Base-by-base conservation (phyloP, 2,113 vertebrate species). In the Ceyx cyanopectus region DNA sequence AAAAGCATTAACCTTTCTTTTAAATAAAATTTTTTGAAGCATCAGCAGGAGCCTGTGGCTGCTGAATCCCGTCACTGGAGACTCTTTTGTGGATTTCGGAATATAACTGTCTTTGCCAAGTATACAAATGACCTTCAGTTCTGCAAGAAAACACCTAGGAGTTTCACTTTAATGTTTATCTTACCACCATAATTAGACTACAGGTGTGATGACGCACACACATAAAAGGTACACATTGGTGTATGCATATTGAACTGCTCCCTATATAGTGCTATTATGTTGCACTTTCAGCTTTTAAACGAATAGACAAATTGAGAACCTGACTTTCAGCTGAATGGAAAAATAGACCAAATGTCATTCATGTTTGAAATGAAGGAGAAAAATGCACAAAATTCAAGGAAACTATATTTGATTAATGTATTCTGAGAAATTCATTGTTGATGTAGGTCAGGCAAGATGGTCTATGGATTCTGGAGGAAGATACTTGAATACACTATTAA, bases 401-500 rank as follows among this genome's bases (percentile, higher is more conserved):
- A 94, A 94, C 51, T 66, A 37, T 57, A 94, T 77, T 94, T 94
- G 90, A 94, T 92, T 96, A 94, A 96, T 86, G 72, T 88, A 81
- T 95, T 92, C 92, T 92, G 81, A 89, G 62, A 91, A 94, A 91
- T 95, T 86, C 90, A 93, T 92, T 94, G 95, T 93, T 95, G 80
- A 67, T 94, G 81, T 92, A 91, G 91, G 86, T 94, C 93, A 94
- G 78, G 81, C 67, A 92, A 92, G 95, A 93, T 91, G 73, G 91
- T 92, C 91, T 96, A 93, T 96, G 94, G 95, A 97, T 97, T 96
- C 81, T 86, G 86, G 80, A 88, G 83, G 91, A 95, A 93, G 76
- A 94, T 53, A 97, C 96, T 94, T 97, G 94, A 96, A 96, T 97
- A 96, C 66, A 91, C 73, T 96, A 92, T 94, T 97, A 96, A 95